Evolutionary conservation across 2,797 vertebrate genomes (phyloP).

Genomic region (Phataginus tetradactyla): DNA sequence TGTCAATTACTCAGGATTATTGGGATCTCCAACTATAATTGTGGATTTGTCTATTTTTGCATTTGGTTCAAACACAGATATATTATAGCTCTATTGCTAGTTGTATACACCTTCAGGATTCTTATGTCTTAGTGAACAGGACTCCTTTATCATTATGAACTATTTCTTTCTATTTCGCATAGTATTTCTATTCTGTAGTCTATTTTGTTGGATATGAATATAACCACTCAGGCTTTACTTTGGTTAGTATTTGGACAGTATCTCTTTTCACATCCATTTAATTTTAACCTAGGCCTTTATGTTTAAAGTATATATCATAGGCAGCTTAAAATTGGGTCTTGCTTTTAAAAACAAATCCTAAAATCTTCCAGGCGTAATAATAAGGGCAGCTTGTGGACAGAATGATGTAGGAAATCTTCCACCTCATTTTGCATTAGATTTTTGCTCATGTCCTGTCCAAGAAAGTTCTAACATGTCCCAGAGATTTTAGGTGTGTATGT

Average conservation of each 20-base stretch:
- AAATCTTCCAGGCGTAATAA: not conserved
- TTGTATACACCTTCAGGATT: not conserved
- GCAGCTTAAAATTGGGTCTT: not conserved
- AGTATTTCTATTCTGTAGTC: not conserved
- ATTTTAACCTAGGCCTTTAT: not conserved
- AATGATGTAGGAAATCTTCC: not conserved
- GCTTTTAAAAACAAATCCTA: not conserved
- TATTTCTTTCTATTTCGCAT: not conserved
- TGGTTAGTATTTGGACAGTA: not conserved
- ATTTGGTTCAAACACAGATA: not conserved
- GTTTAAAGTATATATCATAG: not conserved
- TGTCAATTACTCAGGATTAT: not conserved
- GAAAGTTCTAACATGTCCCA: not conserved
- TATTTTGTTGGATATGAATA: not conserved
- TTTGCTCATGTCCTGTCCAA: not conserved
- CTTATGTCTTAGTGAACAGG: not conserved
- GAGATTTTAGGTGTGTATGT: too few species aligned
- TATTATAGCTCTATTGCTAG: not conserved
- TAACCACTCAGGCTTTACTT: not conserved
- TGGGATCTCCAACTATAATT: not conserved
- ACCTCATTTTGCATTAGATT: not conserved
- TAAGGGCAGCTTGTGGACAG: not conserved
- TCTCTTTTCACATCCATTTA: not conserved
- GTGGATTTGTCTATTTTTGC: not conserved
- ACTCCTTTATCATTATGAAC: not conserved